Conservation (phyloP, 37 sponge, comb jelly and placozoan species). For the Oscarella lobularis region DNA sequence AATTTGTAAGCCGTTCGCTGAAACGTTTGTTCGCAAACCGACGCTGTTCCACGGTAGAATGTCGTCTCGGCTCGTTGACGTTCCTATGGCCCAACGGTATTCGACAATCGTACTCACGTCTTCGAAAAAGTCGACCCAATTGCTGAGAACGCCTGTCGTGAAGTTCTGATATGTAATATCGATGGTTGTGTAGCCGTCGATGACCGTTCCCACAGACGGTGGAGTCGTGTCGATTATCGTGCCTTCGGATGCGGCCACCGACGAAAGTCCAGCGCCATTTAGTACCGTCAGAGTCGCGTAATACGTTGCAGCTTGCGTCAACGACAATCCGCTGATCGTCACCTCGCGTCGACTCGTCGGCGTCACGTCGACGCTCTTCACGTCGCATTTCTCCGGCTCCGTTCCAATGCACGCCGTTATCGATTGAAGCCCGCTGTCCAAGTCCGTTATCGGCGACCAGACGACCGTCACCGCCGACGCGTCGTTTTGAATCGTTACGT, state of each 20-base stretch:
- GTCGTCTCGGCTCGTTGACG: not conserved
- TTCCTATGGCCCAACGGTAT: not conserved
- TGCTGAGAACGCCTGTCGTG: not conserved
- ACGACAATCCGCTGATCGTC: too few relatives aligned
- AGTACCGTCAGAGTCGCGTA: too few relatives aligned
- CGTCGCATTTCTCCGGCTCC: not conserved
- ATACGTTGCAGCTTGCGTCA: too few relatives aligned
- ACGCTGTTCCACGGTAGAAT: not conserved
- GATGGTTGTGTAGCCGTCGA: not conserved
- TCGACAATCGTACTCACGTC: not conserved
- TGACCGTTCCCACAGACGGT: not conserved
- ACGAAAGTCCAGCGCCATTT: not conserved
- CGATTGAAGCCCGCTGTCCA: not conserved
- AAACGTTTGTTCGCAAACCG: not conserved
- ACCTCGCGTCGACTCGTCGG: too few relatives aligned
- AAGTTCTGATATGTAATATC: not conserved
- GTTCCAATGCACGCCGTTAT: constrained; percentile 3
- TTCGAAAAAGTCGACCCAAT: constrained; percentile 1
- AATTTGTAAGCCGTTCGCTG: not conserved
- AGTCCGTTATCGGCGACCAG: not conserved
- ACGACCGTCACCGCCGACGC: not conserved
- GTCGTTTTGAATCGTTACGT: not conserved
- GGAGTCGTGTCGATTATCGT: constrained; percentile 1
- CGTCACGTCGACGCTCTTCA: not conserved
- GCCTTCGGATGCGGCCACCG: not conserved